Conservation (phyloP, 2,888 invertebrate genomes). For the Drosophila gaucha region DNA sequence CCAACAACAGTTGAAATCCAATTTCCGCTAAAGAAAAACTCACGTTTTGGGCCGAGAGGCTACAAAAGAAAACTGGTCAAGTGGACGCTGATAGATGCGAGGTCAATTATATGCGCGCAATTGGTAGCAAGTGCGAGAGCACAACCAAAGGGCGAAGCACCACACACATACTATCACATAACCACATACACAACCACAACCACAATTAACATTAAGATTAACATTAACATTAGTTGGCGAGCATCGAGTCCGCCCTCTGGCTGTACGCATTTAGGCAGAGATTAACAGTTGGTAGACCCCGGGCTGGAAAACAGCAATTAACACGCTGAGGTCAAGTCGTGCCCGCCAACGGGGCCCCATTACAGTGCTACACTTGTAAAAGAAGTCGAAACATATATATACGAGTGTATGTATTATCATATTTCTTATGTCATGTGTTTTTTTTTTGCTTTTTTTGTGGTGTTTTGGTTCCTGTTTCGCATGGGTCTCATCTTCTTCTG, state of each 20-base stretch:
- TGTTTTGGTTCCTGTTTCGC: constrained; percentile 58
- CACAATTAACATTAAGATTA: constrained; percentile 46
- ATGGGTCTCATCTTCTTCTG: constrained; percentile 34
- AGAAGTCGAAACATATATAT: constrained; percentile 18
- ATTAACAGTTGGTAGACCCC: constrained; percentile 53
- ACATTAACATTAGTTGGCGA: constrained; percentile 29
- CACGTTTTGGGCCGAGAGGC: constrained; percentile 4
- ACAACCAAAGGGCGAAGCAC: constrained; percentile 36
- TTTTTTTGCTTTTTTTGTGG: neutral
- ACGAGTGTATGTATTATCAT: constrained; percentile 44
- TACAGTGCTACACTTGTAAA: constrained; percentile 39
- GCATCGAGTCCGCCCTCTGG: constrained; percentile 31
- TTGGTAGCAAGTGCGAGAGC: constrained; percentile 52
- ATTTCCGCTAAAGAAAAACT: constrained; percentile 42
- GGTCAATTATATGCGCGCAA: constrained; percentile 59
- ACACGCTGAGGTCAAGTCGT: constrained; percentile 68
- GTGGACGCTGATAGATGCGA: constrained; percentile 53
- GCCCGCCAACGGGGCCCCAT: constrained; percentile 54
- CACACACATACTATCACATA: constrained; percentile 5
- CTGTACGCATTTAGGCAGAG: constrained; percentile 56
- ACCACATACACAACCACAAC: neutral
- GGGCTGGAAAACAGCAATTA: constrained; percentile 62
- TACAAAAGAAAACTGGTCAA: constrained; percentile 40
- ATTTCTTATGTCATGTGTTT: constrained; percentile 42
- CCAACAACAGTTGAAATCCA: constrained; percentile 19